Evolutionary conservation across 2,113 vertebrate species (phyloP).

Genomic region (Neotoma lepida): DNA sequence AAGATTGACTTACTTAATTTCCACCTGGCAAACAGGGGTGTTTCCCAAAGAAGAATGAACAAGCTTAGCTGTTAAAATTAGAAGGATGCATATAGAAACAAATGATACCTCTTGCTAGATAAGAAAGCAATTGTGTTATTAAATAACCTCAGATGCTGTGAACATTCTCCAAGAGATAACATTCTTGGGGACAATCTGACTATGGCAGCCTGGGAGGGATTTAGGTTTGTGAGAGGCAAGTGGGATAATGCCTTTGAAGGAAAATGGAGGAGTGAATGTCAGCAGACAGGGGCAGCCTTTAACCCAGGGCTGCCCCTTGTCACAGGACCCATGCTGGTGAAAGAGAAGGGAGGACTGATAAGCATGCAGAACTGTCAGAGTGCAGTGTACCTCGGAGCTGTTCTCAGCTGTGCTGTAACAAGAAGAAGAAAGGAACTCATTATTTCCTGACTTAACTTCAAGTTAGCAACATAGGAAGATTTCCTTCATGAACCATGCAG

Average conservation of each 20-base stretch:
- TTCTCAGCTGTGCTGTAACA: not conserved
- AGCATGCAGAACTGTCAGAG: too few species aligned
- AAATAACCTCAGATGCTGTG: not conserved
- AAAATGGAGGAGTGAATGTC: too few species aligned
- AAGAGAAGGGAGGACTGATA: too few species aligned
- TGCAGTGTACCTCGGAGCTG: not conserved
- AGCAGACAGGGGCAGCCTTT: too few species aligned
- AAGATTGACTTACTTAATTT: too few species aligned
- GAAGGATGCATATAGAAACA: not conserved
- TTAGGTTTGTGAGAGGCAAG: not conserved
- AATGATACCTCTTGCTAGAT: not conserved
- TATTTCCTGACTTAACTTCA: not conserved
- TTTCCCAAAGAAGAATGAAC: not conserved
- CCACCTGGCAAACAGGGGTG: not conserved
- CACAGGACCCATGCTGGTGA: not conserved
- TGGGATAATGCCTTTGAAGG: not conserved
- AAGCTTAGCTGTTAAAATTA: not conserved
- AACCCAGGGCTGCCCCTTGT: not conserved
- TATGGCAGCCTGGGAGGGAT: not conserved
- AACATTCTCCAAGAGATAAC: not conserved
- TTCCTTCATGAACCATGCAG: not conserved
- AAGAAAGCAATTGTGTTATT: not conserved
- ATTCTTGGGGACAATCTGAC: not conserved
- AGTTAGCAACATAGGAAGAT: not conserved
- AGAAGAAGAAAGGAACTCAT: not conserved